Evolutionary conservation across 2,797 vertebrate genomes (phyloP).

Genomic region (Protosalanx chinensis): DNA sequence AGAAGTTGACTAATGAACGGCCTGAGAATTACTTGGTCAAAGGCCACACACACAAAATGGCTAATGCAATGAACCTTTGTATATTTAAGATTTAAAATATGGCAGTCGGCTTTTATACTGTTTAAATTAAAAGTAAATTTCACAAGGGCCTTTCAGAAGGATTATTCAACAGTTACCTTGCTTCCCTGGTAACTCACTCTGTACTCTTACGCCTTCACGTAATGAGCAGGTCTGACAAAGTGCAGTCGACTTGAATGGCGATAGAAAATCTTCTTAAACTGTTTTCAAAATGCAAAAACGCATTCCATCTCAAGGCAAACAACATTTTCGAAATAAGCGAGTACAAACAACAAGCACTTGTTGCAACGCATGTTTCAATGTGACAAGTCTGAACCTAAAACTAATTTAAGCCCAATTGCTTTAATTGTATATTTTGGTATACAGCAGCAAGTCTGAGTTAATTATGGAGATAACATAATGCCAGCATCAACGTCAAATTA

Average conservation of each 20-base stretch:
- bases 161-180: constrained; percentile 1
- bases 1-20: constrained; percentile 29
- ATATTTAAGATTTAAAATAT: neutral
- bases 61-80: neutral
- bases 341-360: neutral
- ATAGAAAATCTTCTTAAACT: constrained; percentile 26
- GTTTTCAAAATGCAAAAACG: constrained; percentile 19
- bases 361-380: neutral
- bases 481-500: no score
- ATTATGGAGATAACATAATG: no score
- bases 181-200: constrained; percentile 14
- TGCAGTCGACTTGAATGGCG: constrained; percentile 41
- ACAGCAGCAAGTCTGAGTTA: no score
- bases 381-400: no score
- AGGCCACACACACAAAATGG: constrained; percentile 26
- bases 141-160: neutral
- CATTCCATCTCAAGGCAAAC: constrained; percentile 67
- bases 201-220: neutral
- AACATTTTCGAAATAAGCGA: constrained; percentile 22
- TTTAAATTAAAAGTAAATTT: neutral
- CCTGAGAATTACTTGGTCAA: constrained; percentile 39
- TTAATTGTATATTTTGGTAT: no score
- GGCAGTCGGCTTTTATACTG: neutral
- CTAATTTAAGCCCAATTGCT: no score
- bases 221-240: constrained; percentile 49